Conservation (phyloP, 2,797 vertebrate species). For the Taenioides sp. region DNA sequence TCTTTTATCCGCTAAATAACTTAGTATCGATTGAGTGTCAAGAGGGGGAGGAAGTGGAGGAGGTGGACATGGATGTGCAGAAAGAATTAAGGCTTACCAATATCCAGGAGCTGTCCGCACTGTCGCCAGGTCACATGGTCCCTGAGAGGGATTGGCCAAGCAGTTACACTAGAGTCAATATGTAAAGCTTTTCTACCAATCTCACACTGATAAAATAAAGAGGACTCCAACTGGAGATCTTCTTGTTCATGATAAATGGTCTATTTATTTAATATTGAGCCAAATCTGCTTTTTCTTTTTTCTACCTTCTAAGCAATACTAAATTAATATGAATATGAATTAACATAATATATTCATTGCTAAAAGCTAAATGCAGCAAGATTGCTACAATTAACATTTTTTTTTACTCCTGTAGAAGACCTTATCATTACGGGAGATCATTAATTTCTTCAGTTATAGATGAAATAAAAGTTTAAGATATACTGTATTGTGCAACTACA, state of each 20-base stretch:
- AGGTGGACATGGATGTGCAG: slow-evolving; percentile 61
- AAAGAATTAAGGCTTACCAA: slow-evolving; percentile 68
- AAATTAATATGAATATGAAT: no score
- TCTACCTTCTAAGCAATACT: no score
- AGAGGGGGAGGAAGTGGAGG: slow-evolving; percentile 24
- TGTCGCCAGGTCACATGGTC: slow-evolving; percentile 39
- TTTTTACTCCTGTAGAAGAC: not conserved
- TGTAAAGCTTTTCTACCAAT: not conserved
- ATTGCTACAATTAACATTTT: no score
- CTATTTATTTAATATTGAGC: no score
- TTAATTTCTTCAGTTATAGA: not conserved
- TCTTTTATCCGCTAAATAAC: slow-evolving; percentile 82
- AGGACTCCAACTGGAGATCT: not conserved
- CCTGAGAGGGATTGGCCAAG: slow-evolving; percentile 26
- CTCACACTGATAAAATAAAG: not conserved
- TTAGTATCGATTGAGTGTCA: slow-evolving; percentile 73
- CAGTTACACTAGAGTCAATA: slow-evolving; percentile 3
- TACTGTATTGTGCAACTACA: not conserved
- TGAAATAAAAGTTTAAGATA: no score
- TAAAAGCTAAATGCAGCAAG: no score
- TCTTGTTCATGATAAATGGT: not conserved
- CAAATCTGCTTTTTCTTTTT: not conserved
- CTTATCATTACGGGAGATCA: not conserved
- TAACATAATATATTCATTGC: no score
- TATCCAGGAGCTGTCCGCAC: slow-evolving; percentile 67